Base-by-base conservation (phyloP, 2,888 invertebrate genomes). In the Sepiola atlantica region DNA sequence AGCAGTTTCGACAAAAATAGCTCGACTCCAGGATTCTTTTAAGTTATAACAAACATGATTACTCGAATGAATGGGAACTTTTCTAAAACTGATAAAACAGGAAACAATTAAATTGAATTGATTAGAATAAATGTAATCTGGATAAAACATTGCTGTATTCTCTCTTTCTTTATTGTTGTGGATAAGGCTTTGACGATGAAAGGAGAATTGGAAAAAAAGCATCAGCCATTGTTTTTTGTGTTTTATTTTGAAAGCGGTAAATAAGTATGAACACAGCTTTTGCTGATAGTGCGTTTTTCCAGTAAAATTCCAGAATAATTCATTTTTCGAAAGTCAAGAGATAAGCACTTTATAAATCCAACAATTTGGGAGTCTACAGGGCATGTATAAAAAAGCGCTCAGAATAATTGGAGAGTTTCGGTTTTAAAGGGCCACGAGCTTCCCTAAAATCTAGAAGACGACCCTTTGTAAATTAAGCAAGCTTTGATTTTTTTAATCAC, bases 31-130 rank as follows among this genome's bases (percentile, higher is more conserved):
- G 28, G 77, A 77, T 77, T 77, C 77, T 77, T 77, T 77, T 21
- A 77, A n/a, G 77, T 77, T 77, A 77, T 18, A 77, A 77, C 77
- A 77, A 77, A n/a, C 61, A 61, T 61, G 8, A 28, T 77, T 77
- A 77, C 12, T 2, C 10, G 77, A 77, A 77, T n/a, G 16, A 77
- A 61, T 61, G 61, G 61, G 61, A 77, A 77, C 77, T n/a, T 77
- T n/a, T n/a, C 28, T n/a, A 77, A 77, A n/a, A n/a, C 77, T 77
- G 77, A 77, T 77, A n/a, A 77, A 77, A 77, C 77, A 77, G 77
- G 28, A 77, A 77, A n/a, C n/a, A n/a, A 77, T 77, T 77, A 77
- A 77, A 77, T 77, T n/a, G n/a, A 77, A 77, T 77, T n/a, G n/a
- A 77, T 77, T 77, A 77, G 77, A 14, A 77, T 77, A 12, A 77